phyloP scores from a whole-genome alignment of 2,113 vertebrate genomes.

The Bucco capensis region DNA sequence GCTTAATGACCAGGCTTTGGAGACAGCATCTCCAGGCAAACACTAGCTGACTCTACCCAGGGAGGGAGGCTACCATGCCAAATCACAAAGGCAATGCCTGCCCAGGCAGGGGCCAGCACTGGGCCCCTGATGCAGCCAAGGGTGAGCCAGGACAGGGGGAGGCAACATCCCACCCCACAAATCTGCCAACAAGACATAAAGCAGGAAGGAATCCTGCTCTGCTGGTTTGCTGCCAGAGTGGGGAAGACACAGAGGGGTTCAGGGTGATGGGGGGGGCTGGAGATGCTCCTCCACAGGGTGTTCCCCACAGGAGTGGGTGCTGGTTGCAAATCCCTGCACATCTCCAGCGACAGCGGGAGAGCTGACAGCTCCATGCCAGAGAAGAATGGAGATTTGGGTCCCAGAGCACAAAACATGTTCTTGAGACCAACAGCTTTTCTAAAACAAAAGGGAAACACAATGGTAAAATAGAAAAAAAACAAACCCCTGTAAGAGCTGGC shows the following conservation, averaged over 20 bases:
- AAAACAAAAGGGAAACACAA: not conserved
- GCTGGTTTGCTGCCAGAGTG: accelerated
- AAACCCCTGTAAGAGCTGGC: not conserved
- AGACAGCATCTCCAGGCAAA: not conserved
- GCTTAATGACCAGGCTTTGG: not conserved
- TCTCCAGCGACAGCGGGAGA: not conserved
- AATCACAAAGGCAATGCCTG: not conserved
- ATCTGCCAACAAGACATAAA: not conserved
- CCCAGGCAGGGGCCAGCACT: accelerated
- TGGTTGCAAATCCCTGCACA: not conserved
- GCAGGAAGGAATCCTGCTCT: constrained; percentile 23
- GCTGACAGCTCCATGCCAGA: not conserved
- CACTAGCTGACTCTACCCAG: accelerated
- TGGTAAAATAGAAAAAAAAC: not conserved
- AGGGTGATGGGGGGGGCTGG: not conserved
- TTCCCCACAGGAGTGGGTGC: accelerated
- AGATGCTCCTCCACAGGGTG: not conserved
- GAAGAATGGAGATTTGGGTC: not conserved
- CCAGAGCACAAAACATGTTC: not conserved
- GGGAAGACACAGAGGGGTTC: not conserved
- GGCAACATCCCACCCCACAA: accelerated
- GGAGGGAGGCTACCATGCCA: not conserved
- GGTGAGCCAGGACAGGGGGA: not conserved
- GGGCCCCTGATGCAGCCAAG: not conserved
- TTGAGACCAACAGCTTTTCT: not conserved